These are phyloP conservation scores for Achroia grisella DNA, from an alignment of 1,140 invertebrate genomes.

Conservation along the genomic window DNA sequence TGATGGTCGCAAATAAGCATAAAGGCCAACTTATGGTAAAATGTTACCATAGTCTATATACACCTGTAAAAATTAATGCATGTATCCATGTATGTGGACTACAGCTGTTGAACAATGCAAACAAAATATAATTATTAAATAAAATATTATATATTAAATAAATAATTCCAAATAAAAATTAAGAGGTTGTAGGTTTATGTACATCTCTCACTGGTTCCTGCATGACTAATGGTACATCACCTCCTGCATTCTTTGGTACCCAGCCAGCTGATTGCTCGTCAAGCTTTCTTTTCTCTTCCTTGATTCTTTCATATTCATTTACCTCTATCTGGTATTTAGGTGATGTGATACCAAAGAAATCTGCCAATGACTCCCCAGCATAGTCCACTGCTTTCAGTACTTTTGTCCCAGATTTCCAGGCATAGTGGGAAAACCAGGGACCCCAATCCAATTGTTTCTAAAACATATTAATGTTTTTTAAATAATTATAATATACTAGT, in stretches of 20 bases:
- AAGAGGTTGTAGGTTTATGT: neutral
- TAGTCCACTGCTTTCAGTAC: slow-evolving; percentile 86
- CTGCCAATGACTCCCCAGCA: slow-evolving; percentile 87
- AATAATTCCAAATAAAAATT: too few relatives aligned
- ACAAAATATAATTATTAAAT: too few relatives aligned
- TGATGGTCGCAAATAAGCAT: too few relatives aligned
- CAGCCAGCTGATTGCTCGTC: slow-evolving; percentile 72
- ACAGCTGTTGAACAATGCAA: too few relatives aligned
- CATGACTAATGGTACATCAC: slow-evolving; percentile 55
- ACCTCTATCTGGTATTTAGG: slow-evolving; percentile 95
- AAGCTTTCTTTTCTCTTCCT: slow-evolving; percentile 70
- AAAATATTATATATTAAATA: too few relatives aligned
- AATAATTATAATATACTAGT: too few relatives aligned
- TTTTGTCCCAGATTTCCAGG: slow-evolving; percentile 76
- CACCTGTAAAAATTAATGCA: too few relatives aligned
- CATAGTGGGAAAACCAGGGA: slow-evolving; percentile 83
- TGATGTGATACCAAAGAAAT: slow-evolving; percentile 91
- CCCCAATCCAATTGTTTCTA: slow-evolving; percentile 75
- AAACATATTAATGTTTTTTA: too few relatives aligned
- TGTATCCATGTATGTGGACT: too few relatives aligned
- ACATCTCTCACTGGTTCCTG: slow-evolving; percentile 42
- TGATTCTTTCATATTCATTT: slow-evolving; percentile 82
- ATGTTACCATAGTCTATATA: too few relatives aligned
- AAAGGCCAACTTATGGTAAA: too few relatives aligned
- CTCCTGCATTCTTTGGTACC: slow-evolving; percentile 54